Conservation (phyloP, 2,797 vertebrate genomes). For the Podargus strigoides region DNA sequence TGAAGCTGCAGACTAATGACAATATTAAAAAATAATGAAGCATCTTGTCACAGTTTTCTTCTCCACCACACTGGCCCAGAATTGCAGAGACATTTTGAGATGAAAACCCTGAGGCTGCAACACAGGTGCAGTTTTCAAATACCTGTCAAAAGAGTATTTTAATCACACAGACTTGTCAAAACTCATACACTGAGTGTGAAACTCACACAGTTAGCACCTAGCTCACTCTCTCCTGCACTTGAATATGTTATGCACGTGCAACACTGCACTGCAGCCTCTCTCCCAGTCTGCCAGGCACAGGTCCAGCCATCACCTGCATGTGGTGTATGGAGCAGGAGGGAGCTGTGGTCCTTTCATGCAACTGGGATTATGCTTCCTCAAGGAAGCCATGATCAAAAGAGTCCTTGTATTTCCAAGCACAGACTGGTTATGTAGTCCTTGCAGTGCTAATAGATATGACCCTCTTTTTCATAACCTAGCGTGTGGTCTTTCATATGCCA, state of each 20-base stretch:
- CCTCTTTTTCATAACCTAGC: neutral
- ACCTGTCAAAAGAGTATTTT: constrained; percentile 70
- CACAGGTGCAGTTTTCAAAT: constrained; percentile 90
- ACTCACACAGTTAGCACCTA: fast-evolving
- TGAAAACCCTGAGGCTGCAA: constrained; percentile 71
- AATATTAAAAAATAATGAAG: constrained; percentile 87
- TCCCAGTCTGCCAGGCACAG: neutral
- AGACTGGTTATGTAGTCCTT: neutral
- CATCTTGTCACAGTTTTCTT: constrained; percentile 78
- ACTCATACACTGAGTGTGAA: neutral
- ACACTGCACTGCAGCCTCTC: neutral
- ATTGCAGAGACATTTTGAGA: constrained; percentile 79
- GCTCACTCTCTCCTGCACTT: neutral
- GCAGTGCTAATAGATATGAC: neutral
- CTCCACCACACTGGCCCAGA: constrained; percentile 83
- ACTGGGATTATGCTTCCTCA: neutral
- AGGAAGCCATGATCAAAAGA: neutral
- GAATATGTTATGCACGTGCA: neutral
- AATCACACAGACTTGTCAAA: neutral
- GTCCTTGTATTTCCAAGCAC: neutral
- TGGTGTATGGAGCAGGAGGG: fast-evolving
- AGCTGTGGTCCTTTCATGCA: neutral
- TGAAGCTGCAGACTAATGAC: constrained; percentile 82
- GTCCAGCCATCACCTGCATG: neutral
- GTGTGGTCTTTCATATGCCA: neutral